Evolutionary conservation across 2,113 vertebrate genomes (phyloP).

Genomic region (Machaerirhynchus nigripectus): DNA sequence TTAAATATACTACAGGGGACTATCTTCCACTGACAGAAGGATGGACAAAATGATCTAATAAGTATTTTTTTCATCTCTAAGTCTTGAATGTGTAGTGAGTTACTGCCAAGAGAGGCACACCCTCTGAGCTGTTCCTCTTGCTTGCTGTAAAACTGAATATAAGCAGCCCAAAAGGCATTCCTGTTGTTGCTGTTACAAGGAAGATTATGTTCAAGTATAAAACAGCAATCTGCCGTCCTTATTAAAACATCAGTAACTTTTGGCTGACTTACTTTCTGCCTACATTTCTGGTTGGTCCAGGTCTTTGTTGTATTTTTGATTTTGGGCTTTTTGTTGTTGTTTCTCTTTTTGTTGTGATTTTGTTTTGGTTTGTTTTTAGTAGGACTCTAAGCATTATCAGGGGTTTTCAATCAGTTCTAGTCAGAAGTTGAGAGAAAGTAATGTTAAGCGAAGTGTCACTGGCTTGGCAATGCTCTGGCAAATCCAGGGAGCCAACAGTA

Average conservation of each 20-base stretch:
- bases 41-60: constrained; percentile 56
- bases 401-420: not conserved
- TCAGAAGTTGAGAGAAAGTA: not conserved
- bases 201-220: not conserved
- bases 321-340: not conserved
- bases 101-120: constrained; percentile 43
- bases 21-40: not conserved
- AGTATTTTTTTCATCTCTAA: not conserved
- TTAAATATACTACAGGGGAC: constrained; percentile 23
- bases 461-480: not conserved
- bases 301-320: not conserved
- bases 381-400: not conserved
- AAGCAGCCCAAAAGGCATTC: not conserved
- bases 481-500: not conserved
- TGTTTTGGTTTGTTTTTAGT: not conserved
- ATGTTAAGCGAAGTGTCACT: not conserved
- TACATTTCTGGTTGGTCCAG: not conserved
- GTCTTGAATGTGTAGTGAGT: not conserved
- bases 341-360: not conserved
- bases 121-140: not conserved
- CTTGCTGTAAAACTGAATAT: not conserved
- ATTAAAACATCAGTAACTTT: not conserved
- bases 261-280: not conserved
- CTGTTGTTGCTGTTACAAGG: not conserved
- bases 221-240: not conserved